A percentile compares a stretch with the other conserved stretches of the same genome.
These are phyloP conservation scores for Drosophila funebris DNA, from an alignment of 1,140 invertebrate species.

Conservation along the genomic window DNA sequence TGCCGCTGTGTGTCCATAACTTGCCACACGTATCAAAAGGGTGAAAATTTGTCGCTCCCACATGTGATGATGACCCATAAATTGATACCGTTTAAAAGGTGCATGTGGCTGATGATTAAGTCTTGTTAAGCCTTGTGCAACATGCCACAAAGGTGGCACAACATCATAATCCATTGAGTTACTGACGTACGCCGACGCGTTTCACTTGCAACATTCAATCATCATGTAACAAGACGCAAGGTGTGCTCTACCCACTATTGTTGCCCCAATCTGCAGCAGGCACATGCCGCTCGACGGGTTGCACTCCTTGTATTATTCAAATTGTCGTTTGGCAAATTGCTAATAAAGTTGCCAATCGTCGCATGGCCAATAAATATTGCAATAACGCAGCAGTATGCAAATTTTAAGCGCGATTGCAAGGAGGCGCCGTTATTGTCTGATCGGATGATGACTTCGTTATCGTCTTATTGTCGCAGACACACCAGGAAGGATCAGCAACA, in stretches of 20 bases:
- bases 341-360: constrained; percentile 58
- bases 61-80: not conserved
- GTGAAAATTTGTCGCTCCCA: constrained; percentile 7
- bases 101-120: constrained; percentile 30
- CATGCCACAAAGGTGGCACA: constrained; percentile 3
- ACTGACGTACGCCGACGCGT: constrained; percentile 13
- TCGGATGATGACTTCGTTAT: constrained; percentile 26
- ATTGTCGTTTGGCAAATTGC: constrained; percentile 60
- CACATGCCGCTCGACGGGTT: constrained; percentile 26
- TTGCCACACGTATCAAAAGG: constrained; percentile 10
- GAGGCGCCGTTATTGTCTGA: not conserved
- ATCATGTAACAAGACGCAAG: constrained; percentile 30
- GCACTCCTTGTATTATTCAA: constrained; percentile 53
- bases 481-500: constrained; percentile 31
- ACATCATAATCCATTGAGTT: constrained; percentile 23
- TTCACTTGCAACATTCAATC: constrained; percentile 50
- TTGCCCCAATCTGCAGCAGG: not conserved
- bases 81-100: not conserved
- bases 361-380: constrained; percentile 60
- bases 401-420: constrained; percentile 20
- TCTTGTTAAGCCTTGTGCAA: constrained; percentile 16
- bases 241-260: constrained; percentile 32
- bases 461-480: constrained; percentile 22
- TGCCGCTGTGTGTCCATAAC: not conserved
- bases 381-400: constrained; percentile 41